Percentiles rank a stretch among this genome's conserved stretches.
These are phyloP conservation scores for Ceyx cyanopectus DNA, from an alignment of 2,113 vertebrate species.

Conservation along the genomic window DNA sequence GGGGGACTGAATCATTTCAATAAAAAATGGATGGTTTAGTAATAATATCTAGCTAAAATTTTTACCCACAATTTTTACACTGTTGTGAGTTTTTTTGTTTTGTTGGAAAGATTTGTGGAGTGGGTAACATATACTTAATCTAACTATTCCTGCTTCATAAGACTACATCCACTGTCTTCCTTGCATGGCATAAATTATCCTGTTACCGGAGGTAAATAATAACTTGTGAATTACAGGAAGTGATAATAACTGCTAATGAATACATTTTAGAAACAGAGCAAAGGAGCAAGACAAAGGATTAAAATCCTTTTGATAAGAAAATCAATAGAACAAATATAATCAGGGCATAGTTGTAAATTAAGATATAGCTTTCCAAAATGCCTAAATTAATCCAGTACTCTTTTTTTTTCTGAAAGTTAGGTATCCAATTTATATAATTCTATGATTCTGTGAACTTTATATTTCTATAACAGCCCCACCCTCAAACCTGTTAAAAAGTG, in stretches of 20 bases:
- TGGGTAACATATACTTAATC: not conserved
- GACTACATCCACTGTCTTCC: not conserved
- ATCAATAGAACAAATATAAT: not conserved
- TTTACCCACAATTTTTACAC: not conserved
- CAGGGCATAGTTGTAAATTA: fast-evolving
- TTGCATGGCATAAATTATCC: not conserved
- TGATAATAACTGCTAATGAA: not conserved
- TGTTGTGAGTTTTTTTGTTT: not conserved
- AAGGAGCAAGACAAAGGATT: not conserved
- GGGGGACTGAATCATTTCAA: fast-evolving
- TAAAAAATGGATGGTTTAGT: not conserved
- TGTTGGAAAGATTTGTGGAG: not conserved
- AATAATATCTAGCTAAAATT: not conserved
- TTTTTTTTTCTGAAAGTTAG: not conserved
- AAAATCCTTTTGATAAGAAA: not conserved
- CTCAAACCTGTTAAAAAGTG: not conserved
- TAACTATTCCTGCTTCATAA: not conserved
- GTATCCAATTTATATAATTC: not conserved
- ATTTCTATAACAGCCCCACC: not conserved
- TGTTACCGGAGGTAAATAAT: not conserved
- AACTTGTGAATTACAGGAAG: fast-evolving
- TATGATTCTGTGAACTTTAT: not conserved
- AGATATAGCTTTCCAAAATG: not conserved
- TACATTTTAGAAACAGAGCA: not conserved
- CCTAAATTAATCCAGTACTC: not conserved